A percentile compares a stretch with the other conserved stretches of the same genome.
These are phyloP conservation scores for Hybognathus amarus DNA, from an alignment of 2,797 vertebrate species.

Conservation along the genomic window DNA sequence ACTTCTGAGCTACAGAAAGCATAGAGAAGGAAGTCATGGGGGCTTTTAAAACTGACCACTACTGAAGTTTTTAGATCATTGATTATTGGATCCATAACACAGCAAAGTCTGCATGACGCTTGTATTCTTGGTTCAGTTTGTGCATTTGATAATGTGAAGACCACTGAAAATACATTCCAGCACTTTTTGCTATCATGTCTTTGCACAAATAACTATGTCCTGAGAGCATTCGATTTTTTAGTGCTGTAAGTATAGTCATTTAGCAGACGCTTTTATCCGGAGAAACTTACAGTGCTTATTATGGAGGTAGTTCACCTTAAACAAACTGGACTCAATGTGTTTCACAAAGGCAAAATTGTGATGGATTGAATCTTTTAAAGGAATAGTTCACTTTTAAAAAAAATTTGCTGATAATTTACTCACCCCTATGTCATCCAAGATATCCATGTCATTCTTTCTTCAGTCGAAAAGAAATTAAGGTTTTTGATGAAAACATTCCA, in stretches of 20 bases:
- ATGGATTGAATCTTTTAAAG: background rate
- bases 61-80: background rate
- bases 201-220: background rate
- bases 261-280: background rate
- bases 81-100: background rate
- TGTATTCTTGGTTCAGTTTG: background rate
- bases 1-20: background rate
- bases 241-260: background rate
- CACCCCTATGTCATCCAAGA: too few species aligned
- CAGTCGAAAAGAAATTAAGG: too few species aligned
- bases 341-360: background rate
- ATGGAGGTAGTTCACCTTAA: background rate
- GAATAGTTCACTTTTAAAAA: too few species aligned
- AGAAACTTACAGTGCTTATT: background rate
- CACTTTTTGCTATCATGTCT: background rate
- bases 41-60: background rate
- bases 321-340: background rate
- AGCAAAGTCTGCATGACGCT: background rate
- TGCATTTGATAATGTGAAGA: background rate
- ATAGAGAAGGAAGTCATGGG: background rate
- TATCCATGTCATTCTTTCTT: too few species aligned
- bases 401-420: too few species aligned
- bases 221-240: background rate
- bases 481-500: too few species aligned
- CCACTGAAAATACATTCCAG: background rate